Evolutionary conservation across 2,888 invertebrate genomes (phyloP).

Genomic region (Megamerina dolium): DNA sequence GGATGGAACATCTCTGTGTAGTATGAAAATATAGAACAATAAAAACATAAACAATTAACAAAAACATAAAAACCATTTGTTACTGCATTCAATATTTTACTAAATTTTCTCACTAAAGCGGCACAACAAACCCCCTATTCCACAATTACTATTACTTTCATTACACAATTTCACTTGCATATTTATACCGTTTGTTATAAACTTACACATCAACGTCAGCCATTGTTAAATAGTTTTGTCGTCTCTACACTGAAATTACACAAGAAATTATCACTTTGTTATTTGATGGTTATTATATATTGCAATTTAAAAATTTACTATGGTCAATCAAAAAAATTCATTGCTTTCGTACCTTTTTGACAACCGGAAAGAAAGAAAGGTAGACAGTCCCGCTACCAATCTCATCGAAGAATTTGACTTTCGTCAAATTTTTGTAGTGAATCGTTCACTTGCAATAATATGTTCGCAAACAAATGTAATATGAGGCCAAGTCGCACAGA

Average conservation of each 20-base stretch:
- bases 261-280: constrained; percentile 24
- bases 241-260: constrained; percentile 40
- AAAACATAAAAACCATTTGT: background rate
- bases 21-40: constrained; percentile 9
- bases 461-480: too few species aligned
- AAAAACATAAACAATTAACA: constrained; percentile 10
- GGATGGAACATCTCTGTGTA: constrained; percentile 61
- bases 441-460: too few species aligned
- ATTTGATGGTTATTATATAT: constrained; percentile 31
- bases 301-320: constrained; percentile 28
- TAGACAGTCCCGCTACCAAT: constrained; percentile 14
- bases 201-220: constrained; percentile 81
- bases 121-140: background rate
- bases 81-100: background rate
- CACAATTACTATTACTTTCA: background rate
- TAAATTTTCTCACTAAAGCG: background rate
- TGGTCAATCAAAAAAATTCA: constrained; percentile 18
- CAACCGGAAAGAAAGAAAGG: constrained; percentile 48
- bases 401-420: too few species aligned
- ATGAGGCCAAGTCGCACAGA: too few species aligned
- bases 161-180: too few species aligned
- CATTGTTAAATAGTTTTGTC: constrained; percentile 55
- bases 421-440: too few species aligned
- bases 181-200: too few species aligned
- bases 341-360: constrained; percentile 45